Evolutionary conservation across 2,113 vertebrate species (phyloP), one percentile per base, ranked within the genome.

Genomic region (Xenopus borealis): DNA sequence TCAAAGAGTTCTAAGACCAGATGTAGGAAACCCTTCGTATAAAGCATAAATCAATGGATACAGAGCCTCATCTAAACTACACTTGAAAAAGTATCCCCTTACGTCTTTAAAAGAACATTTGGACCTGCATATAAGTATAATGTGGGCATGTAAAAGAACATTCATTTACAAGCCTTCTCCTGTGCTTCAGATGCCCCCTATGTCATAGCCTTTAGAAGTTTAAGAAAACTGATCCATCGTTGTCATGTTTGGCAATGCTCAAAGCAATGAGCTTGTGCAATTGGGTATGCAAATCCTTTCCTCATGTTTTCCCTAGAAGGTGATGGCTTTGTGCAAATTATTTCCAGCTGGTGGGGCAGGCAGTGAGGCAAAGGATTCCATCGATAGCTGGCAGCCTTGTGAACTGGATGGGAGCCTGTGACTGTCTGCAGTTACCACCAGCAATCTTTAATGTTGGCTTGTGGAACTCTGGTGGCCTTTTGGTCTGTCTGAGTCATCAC

Each of bases 281-380:
- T 61, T 59, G 23, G 66, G 66, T 63, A 45, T 45, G 50, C 50
- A 17, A 67, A 50, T 67, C 45, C 65, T 46, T 47, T 67, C 58
- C 73, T 76, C 73, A 76, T 69, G 58, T 66, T 59, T 23, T 44
- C 65, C 59, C 71, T 71, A 64, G 61, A 70, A 16, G 62, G 57
- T 14, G 50, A 44, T 20, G 13, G 8, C 66, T 33, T 79, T 6
- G 30, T 72, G 57, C 53, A 47, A 76, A 10, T 17, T 16, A 47
- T 30, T 71, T 76, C 73, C 61, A 79, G 4, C 50, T 78, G 30
- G 30, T 66, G 79, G 80, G 45, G 0, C 47, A 67, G 50, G 57
- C 18, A 30, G 58, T 76, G 73, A 76, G 33, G 73, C 73, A 76
- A 76, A 52, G 57, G 55, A 3, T 76, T 70, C 78, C 59, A 69